Base-by-base conservation (phyloP, 2,113 vertebrate genomes). In the Vulpes lagopus region DNA sequence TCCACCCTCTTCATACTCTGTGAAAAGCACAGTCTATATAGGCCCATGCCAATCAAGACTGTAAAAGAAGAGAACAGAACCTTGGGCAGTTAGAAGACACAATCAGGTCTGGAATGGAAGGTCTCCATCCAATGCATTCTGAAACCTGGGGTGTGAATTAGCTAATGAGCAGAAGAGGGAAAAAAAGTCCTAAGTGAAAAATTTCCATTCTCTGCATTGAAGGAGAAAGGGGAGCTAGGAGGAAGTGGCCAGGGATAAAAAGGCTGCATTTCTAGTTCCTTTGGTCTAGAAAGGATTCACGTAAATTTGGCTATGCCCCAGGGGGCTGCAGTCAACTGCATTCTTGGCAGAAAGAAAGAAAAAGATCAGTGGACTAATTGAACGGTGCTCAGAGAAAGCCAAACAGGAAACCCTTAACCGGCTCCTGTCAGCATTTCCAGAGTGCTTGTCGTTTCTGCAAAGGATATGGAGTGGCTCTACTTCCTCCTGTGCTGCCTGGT, bases 11-110 rank as follows among this genome's bases (percentile, higher is more conserved):
- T 94, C 83, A 82, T 65, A 64, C 79, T 94, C 93, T 71, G 64
- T 92, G 62, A 67, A 92, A 92, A 93, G 94, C 73, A 78, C 57
- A 51, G 79, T 96, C 95, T 89, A 83, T 71, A 84, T 62, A 59
- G 1, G 23, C 62, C 92, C n/a, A 67, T 1, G 76, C 87, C 95
- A 27, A 82, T 60, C n/a, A 23, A 90, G 96, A 49, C 62, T 83
- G 87, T 32, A 74, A 88, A 60, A 92, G 73, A n/a, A 65, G 43
- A 80, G 62, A 83, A 8, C 64, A 60, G 71, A 96, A 15, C 23
- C 43, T 25, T 0, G 2, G 79, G 32, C 62, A 60, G 62, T 55
- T 55, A 91, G 49, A 32, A 92, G 62, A 49, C 43, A 90, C n/a
- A 49, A 15, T 11, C 16, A 30, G 74, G 22, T 78, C 79, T 23